phyloP scores from a whole-genome alignment of 2,113 vertebrate genomes.

The Daphoenositta chrysoptera region DNA sequence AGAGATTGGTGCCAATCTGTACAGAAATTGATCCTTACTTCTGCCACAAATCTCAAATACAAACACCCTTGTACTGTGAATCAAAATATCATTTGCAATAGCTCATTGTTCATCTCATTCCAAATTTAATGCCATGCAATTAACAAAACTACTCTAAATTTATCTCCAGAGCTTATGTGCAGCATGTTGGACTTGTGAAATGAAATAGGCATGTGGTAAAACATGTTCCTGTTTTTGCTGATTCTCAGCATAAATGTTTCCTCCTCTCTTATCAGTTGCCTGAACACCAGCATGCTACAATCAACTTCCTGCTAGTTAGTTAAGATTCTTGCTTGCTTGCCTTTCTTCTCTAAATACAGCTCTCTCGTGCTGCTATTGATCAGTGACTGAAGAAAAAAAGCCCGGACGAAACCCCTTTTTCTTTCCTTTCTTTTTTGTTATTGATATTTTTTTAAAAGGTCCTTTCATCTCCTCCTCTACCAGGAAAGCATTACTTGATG shows the following conservation, averaged over 20 bases:
- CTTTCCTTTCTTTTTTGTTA: slow-evolving; percentile 26
- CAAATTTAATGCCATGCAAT: background rate
- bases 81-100: background rate
- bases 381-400: background rate
- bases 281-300: background rate
- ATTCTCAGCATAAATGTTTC: slow-evolving; percentile 13
- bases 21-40: background rate
- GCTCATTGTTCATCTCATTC: background rate
- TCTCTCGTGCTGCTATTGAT: slow-evolving; percentile 16
- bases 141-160: background rate
- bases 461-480: slow-evolving; percentile 26
- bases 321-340: slow-evolving; percentile 33
- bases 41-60: background rate
- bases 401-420: background rate
- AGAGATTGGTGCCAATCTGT: background rate
- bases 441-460: slow-evolving; percentile 45
- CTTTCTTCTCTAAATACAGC: slow-evolving; percentile 16
- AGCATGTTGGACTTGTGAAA: background rate
- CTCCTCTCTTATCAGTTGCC: background rate
- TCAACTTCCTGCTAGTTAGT: slow-evolving; percentile 35
- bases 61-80: background rate
- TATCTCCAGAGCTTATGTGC: background rate
- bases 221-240: background rate
- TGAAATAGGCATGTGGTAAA: background rate
- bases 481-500: slow-evolving; percentile 1